A percentile compares a stretch with the other conserved stretches of the same genome.
phyloP scores from a whole-genome alignment of 2,888 invertebrate species.

The Tenthredo amoena region DNA sequence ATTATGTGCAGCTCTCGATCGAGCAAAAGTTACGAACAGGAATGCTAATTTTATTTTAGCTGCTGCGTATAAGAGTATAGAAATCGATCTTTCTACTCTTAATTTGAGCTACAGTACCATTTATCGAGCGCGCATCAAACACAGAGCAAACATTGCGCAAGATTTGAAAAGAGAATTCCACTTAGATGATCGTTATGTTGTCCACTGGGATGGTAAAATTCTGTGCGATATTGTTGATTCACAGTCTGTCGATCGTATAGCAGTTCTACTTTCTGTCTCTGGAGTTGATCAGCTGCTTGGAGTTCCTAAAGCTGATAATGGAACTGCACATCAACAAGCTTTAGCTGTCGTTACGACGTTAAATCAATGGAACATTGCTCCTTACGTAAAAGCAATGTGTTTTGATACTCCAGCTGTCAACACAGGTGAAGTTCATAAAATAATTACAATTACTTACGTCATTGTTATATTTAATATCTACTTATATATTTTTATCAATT shows the following conservation, averaged over 20 bases:
- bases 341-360: slow-evolving; percentile 36
- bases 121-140: slow-evolving; percentile 54
- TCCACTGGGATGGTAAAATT: slow-evolving; percentile 58
- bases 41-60: slow-evolving; percentile 56
- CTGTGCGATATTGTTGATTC: slow-evolving; percentile 53
- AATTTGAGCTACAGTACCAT: slow-evolving; percentile 56
- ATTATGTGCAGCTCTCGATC: slow-evolving; percentile 52
- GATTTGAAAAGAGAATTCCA: slow-evolving; percentile 56
- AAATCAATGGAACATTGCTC: slow-evolving; percentile 43
- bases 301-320: slow-evolving; percentile 41
- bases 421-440: slow-evolving; percentile 47
- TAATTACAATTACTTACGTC: neutral
- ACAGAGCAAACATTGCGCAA: slow-evolving; percentile 55
- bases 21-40: slow-evolving; percentile 56
- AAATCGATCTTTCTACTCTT: slow-evolving; percentile 49
- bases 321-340: slow-evolving; percentile 39
- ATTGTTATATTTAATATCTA: neutral
- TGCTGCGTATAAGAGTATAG: slow-evolving; percentile 50
- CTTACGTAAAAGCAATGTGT: slow-evolving; percentile 46
- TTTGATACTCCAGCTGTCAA: slow-evolving; percentile 53
- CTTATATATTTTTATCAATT: neutral
- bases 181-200: slow-evolving; percentile 54
- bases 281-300: slow-evolving; percentile 49
- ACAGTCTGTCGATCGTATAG: slow-evolving; percentile 53
- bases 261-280: slow-evolving; percentile 37